These are phyloP conservation scores for Charina bottae DNA, from an alignment of 2,113 vertebrate genomes.

Conservation along the genomic window DNA sequence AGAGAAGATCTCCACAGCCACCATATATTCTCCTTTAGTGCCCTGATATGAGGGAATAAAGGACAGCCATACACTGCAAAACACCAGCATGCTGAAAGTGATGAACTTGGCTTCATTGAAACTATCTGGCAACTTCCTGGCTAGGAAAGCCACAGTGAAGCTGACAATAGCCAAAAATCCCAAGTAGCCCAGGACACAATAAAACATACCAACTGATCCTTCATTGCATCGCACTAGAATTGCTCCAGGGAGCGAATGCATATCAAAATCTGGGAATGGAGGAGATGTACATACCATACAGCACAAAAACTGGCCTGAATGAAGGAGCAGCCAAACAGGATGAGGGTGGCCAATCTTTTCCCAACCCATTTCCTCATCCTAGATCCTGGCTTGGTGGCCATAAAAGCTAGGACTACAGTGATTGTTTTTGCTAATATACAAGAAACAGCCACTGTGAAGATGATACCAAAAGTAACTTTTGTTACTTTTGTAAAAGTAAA, in stretches of 20 bases:
- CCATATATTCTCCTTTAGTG: conserved; percentile 31
- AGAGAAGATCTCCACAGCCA: conserved; percentile 50
- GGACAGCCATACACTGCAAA: conserved; percentile 42
- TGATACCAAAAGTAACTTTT: conserved; percentile 26
- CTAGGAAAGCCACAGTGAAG: conserved; percentile 41
- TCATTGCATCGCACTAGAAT: conserved; percentile 46
- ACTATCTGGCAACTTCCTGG: conserved; percentile 35
- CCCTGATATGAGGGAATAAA: conserved; percentile 18
- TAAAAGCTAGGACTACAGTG: conserved; percentile 37
- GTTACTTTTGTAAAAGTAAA: conserved; percentile 37
- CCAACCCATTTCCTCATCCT: conserved; percentile 21
- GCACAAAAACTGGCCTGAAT: conserved; percentile 30
- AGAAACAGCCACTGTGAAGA: conserved; percentile 41
- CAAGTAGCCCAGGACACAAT: conserved; percentile 38
- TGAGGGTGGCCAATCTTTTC: not conserved
- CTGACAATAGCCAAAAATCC: conserved; percentile 31
- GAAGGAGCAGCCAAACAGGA: not conserved
- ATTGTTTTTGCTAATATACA: conserved; percentile 42
- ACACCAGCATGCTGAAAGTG: conserved; percentile 53
- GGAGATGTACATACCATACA: conserved; percentile 29
- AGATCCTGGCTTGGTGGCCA: conserved; percentile 36
- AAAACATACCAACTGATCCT: conserved; percentile 28
- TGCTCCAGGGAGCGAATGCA: not conserved
- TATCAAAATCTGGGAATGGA: conserved; percentile 33
- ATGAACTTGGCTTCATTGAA: conserved; percentile 54